Conservation (phyloP, 2,113 vertebrate species). For the Sturnira hondurensis region DNA sequence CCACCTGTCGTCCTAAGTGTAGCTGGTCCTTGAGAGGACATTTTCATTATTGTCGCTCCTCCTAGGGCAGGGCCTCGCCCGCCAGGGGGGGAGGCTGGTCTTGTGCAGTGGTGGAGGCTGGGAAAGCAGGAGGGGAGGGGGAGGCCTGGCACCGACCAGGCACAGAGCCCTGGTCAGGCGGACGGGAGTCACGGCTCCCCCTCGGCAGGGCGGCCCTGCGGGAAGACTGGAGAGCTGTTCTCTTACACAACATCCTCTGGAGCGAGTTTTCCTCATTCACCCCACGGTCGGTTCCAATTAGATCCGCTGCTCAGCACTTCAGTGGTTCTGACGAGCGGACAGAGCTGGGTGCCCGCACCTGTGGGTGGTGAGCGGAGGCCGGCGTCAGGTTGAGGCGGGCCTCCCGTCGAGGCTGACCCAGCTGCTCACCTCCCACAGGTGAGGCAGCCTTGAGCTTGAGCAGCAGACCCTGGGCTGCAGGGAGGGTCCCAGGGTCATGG, state of each 20-base stretch:
- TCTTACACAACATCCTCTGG: fast-evolving
- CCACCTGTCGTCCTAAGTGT: neutral
- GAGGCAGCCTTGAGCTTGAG: neutral
- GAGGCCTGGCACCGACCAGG: no score
- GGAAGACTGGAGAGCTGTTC: neutral
- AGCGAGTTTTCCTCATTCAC: neutral
- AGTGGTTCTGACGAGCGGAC: fast-evolving
- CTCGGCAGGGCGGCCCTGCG: fast-evolving
- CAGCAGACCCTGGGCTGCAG: fast-evolving
- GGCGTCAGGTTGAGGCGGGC: fast-evolving
- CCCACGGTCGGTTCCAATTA: neutral
- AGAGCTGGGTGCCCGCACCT: fast-evolving
- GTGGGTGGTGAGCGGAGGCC: fast-evolving
- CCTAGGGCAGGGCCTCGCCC: fast-evolving
- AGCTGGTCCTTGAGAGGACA: neutral
- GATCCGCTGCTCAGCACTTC: fast-evolving
- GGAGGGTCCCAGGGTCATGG: fast-evolving
- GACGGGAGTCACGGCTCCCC: no score
- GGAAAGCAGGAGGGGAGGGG: fast-evolving
- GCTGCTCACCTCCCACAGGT: no score
- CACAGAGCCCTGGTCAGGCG: fast-evolving
- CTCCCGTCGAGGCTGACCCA: fast-evolving
- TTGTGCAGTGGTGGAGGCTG: fast-evolving
- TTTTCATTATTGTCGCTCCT: no score
- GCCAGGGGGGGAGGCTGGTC: fast-evolving